A percentile compares a stretch with the other conserved stretches of the same genome.
phyloP scores from a whole-genome alignment of 2,888 invertebrate species.

The Cyrtodaria siliqua region DNA sequence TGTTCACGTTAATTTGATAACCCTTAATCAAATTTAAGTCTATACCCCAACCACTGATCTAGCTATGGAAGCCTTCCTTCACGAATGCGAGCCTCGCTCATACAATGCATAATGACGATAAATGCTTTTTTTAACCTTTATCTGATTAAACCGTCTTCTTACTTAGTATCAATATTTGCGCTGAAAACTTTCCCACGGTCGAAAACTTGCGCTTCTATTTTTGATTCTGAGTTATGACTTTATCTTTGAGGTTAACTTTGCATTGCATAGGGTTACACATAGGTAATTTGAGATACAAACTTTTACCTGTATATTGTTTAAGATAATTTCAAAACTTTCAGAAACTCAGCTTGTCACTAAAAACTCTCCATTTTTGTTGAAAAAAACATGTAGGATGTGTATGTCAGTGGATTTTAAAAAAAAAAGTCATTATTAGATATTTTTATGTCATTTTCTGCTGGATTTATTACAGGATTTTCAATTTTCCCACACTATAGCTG shows the following conservation, averaged over 20 bases:
- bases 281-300: constrained; percentile 38
- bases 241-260: constrained; percentile 54
- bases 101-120: constrained; percentile 53
- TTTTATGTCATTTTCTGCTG: constrained; percentile 1
- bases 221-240: constrained; percentile 66
- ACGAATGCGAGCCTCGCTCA: background rate
- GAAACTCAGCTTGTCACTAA: background rate
- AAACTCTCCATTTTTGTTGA: background rate
- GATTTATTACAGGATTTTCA: constrained; percentile 54
- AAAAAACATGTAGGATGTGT: background rate
- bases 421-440: background rate
- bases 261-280: constrained; percentile 44
- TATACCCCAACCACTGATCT: constrained; percentile 15
- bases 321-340: background rate
- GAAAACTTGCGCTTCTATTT: constrained; percentile 57
- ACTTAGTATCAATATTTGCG: constrained; percentile 64
- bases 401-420: background rate
- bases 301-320: constrained; percentile 37
- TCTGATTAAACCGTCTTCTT: constrained; percentile 54
- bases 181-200: constrained; percentile 67
- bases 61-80: background rate
- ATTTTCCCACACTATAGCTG: constrained; percentile 62
- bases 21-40: constrained; percentile 2
- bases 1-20: background rate
- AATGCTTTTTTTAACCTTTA: constrained; percentile 53